phyloP scores from a whole-genome alignment of 2,888 invertebrate genomes.

The Rambutsinella grinnellia region DNA sequence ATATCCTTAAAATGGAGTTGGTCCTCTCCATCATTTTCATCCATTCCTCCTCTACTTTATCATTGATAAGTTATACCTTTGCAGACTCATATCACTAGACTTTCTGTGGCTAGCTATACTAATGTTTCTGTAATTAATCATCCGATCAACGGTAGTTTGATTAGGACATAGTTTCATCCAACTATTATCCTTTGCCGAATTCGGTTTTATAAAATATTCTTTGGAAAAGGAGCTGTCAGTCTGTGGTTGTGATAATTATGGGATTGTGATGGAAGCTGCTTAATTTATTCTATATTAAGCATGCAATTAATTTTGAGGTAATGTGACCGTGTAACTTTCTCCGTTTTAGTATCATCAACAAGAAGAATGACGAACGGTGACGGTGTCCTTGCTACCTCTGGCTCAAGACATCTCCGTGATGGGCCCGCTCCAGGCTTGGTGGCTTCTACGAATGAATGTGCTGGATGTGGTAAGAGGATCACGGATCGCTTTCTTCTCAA shows the following conservation, averaged over 20 bases:
- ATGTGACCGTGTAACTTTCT: conserved; percentile 5
- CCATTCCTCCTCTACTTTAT: background rate
- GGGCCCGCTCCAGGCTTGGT: conserved; percentile 67
- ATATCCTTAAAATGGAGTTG: background rate
- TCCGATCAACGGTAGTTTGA: background rate
- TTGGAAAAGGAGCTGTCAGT: too few relatives aligned
- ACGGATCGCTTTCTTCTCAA: conserved; percentile 88
- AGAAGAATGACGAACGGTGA: conserved; percentile 65
- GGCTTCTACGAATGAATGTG: conserved; percentile 78
- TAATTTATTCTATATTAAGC: too few relatives aligned
- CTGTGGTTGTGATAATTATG: too few relatives aligned
- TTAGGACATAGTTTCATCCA: too few relatives aligned
- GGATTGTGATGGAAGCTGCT: too few relatives aligned
- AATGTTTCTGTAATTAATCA: conserved; percentile 1
- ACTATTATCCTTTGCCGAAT: too few relatives aligned
- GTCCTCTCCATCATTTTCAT: background rate
- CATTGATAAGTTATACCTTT: background rate
- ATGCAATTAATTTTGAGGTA: too few relatives aligned
- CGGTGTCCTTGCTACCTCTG: conserved; percentile 32
- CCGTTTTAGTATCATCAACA: conserved; percentile 42
- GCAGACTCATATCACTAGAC: background rate
- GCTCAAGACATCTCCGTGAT: conserved; percentile 57
- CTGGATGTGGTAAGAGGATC: conserved; percentile 88
- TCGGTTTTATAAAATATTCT: too few relatives aligned
- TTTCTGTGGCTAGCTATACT: background rate